A percentile compares a stretch with the other conserved stretches of the same genome.
These are phyloP conservation scores for Hiodon alosoides DNA, from an alignment of 2,113 vertebrate species.

Conservation along the genomic window DNA sequence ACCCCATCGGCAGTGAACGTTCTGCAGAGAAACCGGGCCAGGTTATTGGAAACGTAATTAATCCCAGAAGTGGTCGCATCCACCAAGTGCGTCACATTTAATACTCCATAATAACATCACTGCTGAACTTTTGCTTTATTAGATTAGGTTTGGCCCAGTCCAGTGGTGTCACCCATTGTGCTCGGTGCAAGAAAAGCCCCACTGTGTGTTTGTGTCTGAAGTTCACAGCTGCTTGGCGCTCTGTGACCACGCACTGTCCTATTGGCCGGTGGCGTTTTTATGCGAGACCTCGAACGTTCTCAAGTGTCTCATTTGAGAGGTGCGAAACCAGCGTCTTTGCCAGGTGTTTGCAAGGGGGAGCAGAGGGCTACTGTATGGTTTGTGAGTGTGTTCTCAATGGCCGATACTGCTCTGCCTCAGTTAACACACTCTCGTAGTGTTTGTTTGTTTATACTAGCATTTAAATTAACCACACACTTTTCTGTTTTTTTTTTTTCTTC, in stretches of 20 bases:
- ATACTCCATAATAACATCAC: slow-evolving; percentile 42
- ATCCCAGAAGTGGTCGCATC: slow-evolving; percentile 41
- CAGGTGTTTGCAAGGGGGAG: background rate
- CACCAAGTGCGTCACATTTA: slow-evolving; percentile 50
- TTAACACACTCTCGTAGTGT: no score
- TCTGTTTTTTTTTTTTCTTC: no score
- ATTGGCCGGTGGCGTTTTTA: slow-evolving; percentile 7
- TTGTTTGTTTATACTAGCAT: no score
- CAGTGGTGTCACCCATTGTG: slow-evolving; percentile 27
- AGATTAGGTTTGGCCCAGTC: slow-evolving; percentile 35
- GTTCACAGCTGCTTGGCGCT: background rate
- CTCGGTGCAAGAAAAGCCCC: background rate
- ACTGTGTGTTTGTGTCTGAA: background rate
- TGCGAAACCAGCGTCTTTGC: background rate
- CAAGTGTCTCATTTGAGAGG: slow-evolving; percentile 13
- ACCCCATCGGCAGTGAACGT: slow-evolving; percentile 21
- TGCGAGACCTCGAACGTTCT: slow-evolving; percentile 19
- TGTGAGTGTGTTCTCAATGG: no score
- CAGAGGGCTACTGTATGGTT: background rate
- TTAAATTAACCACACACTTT: no score
- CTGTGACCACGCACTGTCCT: slow-evolving; percentile 5
- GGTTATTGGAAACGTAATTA: slow-evolving; percentile 30
- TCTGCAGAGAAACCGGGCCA: slow-evolving; percentile 21
- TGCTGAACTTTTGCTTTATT: slow-evolving; percentile 42
- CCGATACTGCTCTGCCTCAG: no score